phyloP scores from a whole-genome alignment of 2,797 vertebrate genomes.

The Gadopsis marmoratus region DNA sequence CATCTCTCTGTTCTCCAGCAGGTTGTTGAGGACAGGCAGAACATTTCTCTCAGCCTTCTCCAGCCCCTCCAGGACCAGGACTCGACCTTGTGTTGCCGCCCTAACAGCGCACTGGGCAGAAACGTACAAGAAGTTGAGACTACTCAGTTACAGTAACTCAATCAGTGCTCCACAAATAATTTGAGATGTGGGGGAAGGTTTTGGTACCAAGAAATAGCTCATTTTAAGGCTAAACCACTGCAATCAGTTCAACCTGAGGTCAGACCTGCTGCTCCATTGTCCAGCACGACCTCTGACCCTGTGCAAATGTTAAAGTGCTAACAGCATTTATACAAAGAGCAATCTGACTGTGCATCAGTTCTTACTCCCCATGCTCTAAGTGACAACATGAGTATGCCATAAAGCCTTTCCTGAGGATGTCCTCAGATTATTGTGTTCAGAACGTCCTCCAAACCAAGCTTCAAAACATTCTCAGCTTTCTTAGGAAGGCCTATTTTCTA shows the following conservation, averaged over 20 bases:
- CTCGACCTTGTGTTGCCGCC: slow-evolving; percentile 93
- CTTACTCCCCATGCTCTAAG: slow-evolving; percentile 10
- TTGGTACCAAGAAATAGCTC: not conserved
- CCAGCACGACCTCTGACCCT: slow-evolving; percentile 26
- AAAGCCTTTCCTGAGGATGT: slow-evolving; percentile 68
- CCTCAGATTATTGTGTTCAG: slow-evolving; percentile 52
- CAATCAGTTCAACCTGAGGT: slow-evolving; percentile 10
- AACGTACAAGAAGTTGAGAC: not conserved
- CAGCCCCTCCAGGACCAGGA: slow-evolving; percentile 94
- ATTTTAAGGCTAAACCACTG: not conserved
- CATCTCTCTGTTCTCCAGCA: slow-evolving; percentile 98
- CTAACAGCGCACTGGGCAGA: slow-evolving; percentile 92
- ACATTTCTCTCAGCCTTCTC: slow-evolving; percentile 98
- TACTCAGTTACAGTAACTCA: slow-evolving; percentile 2
- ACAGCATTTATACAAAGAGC: slow-evolving; percentile 32
- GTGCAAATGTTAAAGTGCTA: slow-evolving; percentile 11
- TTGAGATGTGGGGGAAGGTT: not conserved
- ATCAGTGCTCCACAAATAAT: slow-evolving; percentile 18
- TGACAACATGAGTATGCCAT: slow-evolving; percentile 39
- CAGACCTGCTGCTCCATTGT: slow-evolving; percentile 22
- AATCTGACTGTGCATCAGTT: slow-evolving; percentile 12
- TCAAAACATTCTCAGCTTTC: slow-evolving; percentile 56
- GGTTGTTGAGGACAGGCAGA: slow-evolving; percentile 95
- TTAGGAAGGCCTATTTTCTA: slow-evolving; percentile 59
- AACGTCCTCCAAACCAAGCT: slow-evolving; percentile 42